A percentile compares a stretch with the other conserved stretches of the same genome.
Evolutionary conservation across 2,888 invertebrate genomes (phyloP).

Genomic region (Agrotis ipsilon): DNA sequence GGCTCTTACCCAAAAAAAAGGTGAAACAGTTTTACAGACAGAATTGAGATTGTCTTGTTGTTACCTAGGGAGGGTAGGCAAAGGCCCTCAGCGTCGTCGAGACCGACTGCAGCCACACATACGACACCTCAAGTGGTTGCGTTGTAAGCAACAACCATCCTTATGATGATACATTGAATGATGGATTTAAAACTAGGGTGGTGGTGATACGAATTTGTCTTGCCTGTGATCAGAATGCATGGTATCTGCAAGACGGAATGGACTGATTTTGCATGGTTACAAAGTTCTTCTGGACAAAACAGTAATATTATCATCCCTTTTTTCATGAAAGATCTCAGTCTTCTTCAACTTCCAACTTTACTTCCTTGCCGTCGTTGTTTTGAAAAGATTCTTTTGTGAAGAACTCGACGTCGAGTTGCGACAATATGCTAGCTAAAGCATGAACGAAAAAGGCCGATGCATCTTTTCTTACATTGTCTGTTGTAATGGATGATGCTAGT

Average conservation of each 20-base stretch:
- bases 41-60: constrained; percentile 27
- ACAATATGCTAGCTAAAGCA: constrained; percentile 14
- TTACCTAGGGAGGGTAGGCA: constrained; percentile 57
- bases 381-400: not conserved
- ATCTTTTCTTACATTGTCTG: constrained; percentile 19
- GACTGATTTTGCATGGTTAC: constrained; percentile 38
- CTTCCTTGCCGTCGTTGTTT: not conserved
- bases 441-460: constrained; percentile 27
- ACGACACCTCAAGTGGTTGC: constrained; percentile 49
- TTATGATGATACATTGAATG: constrained; percentile 27
- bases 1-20: not conserved
- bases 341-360: not conserved
- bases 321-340: not conserved
- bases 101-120: constrained; percentile 51
- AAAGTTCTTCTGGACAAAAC: constrained; percentile 12
- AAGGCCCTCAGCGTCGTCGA: constrained; percentile 57
- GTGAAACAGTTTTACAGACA: not conserved
- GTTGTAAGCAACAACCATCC: constrained; percentile 53
- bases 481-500: constrained; percentile 7
- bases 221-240: constrained; percentile 45
- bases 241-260: constrained; percentile 20
- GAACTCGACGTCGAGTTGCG: not conserved
- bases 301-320: constrained; percentile 2
- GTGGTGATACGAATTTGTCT: constrained; percentile 27
- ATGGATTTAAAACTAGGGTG: constrained; percentile 36